phyloP scores from a whole-genome alignment of 2,113 vertebrate species.

The Cynocephalus volans region DNA sequence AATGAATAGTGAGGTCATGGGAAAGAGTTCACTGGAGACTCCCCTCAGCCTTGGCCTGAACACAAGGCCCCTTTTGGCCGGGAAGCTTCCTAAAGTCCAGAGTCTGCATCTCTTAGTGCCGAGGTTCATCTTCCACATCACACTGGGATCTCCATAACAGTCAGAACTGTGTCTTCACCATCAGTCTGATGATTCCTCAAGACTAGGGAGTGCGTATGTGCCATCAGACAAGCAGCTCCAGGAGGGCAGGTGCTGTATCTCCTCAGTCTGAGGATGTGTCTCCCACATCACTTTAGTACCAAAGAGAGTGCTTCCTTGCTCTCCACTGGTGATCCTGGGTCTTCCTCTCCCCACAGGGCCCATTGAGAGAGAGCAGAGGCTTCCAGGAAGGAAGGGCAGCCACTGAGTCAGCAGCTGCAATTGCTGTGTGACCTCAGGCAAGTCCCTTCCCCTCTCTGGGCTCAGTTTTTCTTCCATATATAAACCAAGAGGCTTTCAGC shows the following conservation, averaged over 20 bases:
- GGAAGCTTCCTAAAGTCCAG: not conserved
- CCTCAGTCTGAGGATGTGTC: accelerated
- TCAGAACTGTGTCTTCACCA: not conserved
- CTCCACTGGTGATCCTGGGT: accelerated
- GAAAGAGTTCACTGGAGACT: not conserved
- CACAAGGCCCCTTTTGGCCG: not conserved
- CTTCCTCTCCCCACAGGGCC: accelerated
- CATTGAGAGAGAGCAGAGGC: not conserved
- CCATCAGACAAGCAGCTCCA: not conserved
- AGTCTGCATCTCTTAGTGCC: accelerated
- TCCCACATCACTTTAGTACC: not conserved
- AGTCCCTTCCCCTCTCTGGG: not conserved
- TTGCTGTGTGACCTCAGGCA: not conserved
- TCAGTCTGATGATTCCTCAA: accelerated
- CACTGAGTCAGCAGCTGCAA: accelerated
- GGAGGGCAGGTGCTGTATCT: not conserved
- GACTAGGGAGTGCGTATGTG: accelerated
- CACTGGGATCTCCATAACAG: accelerated
- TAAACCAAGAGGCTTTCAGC: not conserved
- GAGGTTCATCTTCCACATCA: not conserved
- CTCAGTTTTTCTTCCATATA: not conserved
- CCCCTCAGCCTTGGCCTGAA: accelerated
- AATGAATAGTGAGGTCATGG: not conserved
- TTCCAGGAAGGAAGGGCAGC: not conserved
- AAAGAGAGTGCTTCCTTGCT: not conserved